phyloP scores from a whole-genome alignment of 1,140 invertebrate species.

The Megathymus violae region DNA sequence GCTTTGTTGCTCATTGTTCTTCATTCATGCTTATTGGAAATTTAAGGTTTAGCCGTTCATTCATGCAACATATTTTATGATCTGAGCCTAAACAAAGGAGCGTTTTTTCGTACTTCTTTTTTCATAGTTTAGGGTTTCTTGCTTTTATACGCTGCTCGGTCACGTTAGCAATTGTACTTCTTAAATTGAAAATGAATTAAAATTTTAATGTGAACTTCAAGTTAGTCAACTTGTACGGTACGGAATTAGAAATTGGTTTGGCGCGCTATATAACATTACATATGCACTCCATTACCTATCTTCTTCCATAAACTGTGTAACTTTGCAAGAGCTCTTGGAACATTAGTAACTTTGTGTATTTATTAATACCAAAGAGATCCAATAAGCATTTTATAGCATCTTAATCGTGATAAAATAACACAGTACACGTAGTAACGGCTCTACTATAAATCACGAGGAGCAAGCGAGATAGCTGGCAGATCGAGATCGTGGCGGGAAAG shows the following conservation, averaged over 20 bases:
- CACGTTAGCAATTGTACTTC: too few relatives aligned
- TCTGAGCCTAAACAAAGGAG: too few relatives aligned
- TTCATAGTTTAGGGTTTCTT: too few relatives aligned
- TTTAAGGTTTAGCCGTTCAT: not conserved
- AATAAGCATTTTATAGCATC: slow-evolving; percentile 66
- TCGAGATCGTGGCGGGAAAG: slow-evolving; percentile 30
- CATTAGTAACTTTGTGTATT: slow-evolving; percentile 5
- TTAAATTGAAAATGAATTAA: too few relatives aligned
- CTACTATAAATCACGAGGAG: slow-evolving; percentile 61
- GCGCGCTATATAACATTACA: too few relatives aligned
- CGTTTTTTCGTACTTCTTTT: too few relatives aligned
- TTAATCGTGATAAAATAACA: slow-evolving; percentile 58
- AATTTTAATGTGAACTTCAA: too few relatives aligned
- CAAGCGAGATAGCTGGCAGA: slow-evolving; percentile 42
- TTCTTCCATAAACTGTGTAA: not conserved
- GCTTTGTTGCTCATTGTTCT: slow-evolving; percentile 13
- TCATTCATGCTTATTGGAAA: slow-evolving; percentile 6
- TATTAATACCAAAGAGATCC: slow-evolving; percentile 41
- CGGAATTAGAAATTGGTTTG: too few relatives aligned
- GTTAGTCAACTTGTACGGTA: too few relatives aligned
- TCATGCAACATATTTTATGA: not conserved
- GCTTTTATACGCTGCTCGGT: not conserved
- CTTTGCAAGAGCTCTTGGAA: not conserved
- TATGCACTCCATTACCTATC: too few relatives aligned
- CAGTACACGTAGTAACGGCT: slow-evolving; percentile 54